These are phyloP conservation scores for Caenorhabditis brenneri DNA, from an alignment of 1,140 invertebrate genomes.

Conservation along the genomic window DNA sequence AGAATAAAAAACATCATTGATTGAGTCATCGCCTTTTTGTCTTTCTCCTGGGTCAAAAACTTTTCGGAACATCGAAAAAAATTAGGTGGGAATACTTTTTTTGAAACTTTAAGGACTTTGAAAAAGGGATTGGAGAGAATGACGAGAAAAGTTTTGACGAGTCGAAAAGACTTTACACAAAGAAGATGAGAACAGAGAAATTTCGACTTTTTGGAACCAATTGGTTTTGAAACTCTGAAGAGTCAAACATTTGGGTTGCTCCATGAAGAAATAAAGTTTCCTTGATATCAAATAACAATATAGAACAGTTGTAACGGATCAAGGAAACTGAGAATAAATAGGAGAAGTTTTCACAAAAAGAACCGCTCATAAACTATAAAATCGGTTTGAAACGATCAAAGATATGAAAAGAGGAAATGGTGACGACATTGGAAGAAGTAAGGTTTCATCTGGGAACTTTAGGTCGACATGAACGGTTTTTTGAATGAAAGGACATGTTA, in stretches of 20 bases:
- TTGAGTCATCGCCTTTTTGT: not conserved
- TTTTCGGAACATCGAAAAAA: not conserved
- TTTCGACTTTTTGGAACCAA: not conserved
- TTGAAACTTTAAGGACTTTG: not conserved
- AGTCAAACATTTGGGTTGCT: no score
- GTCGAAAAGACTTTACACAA: not conserved
- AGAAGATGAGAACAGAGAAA: not conserved
- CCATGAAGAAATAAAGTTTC: no score
- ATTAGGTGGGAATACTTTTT: not conserved
- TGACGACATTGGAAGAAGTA: not conserved
- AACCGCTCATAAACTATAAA: not conserved
- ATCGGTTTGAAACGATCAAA: not conserved
- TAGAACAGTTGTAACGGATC: not conserved
- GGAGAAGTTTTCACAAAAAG: not conserved
- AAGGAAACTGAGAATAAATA: not conserved
- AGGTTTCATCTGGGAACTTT: no score
- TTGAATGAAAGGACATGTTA: no score
- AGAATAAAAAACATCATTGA: conserved; percentile 16
- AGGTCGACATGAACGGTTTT: no score
- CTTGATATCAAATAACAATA: no score
- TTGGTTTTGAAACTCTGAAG: not conserved
- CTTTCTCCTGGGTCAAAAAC: not conserved
- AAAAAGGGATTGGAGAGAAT: not conserved
- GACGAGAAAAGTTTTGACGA: not conserved
- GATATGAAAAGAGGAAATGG: not conserved